Base-by-base conservation (phyloP, 2,888 invertebrate genomes). In the Trypoxylon attenuatum region DNA sequence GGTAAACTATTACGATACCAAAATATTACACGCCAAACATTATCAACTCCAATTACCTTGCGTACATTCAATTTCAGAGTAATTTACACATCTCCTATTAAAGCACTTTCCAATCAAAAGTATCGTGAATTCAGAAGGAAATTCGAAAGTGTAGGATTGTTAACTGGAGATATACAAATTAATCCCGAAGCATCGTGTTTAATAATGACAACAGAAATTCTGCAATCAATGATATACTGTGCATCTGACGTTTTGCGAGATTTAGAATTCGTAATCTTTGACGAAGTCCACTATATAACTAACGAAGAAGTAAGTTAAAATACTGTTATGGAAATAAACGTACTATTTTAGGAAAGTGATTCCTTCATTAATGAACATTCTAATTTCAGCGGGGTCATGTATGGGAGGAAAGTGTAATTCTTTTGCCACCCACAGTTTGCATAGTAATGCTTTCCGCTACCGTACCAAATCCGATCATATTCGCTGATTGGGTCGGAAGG, bases 171-270 rank as follows among this genome's bases (percentile, higher is more conserved):
- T 88, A 91, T 98, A 39, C 98, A 99, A 88, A 94, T 99, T 55
- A 96, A 98, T 85, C 93, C 94, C 8, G 94, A 94, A 0, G 98
- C 98, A 0, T 91, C 96, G 0, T 99, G 99, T 84, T 91, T 99
- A 0, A 98, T 99, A 53, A 99, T 99, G 99, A 99, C 99, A 0
- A 99, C 99, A 0, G 99, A 99, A 89, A 99, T 99, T 81, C 88
- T 99, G 21, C 91, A 97, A 68, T 97, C 97, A 0, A 99, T 99
- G 98, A 88, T 99, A 10, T 98, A 97, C 84, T 96, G 96, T 60
- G 97, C 97, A 5, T 94, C 94, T 65, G 98, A 99, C 82, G 94
- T 97, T 53, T 94, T 98, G 0, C 91, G 98, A 42, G 99, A 99
- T 87, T 89, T 99, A 54, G 99, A 99, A 86, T 99, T 97, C 89